phyloP scores from a whole-genome alignment of 2,797 vertebrate species.

The Taeniopygia guttata region DNA sequence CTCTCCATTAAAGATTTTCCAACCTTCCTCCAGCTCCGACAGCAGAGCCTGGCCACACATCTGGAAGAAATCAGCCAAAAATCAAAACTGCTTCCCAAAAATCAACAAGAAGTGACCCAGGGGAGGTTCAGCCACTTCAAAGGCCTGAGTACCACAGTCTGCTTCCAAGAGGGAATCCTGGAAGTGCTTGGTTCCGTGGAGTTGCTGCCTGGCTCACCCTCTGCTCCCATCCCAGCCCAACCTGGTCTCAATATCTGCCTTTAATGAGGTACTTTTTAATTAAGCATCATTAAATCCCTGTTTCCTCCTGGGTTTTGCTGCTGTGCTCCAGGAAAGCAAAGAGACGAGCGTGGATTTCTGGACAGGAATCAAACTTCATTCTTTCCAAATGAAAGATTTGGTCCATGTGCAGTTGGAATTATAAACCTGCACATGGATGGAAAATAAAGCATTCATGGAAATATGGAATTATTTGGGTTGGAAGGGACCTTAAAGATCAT shows the following conservation, averaged over 20 bases:
- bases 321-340: background rate
- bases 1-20: background rate
- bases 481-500: background rate
- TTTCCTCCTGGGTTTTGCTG: background rate
- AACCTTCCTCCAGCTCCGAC: fast-evolving
- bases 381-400: background rate
- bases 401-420: background rate
- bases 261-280: background rate
- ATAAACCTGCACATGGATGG: background rate
- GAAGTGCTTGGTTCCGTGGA: fast-evolving
- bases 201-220: fast-evolving
- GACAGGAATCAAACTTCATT: background rate
- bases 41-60: fast-evolving
- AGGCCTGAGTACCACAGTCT: background rate
- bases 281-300: background rate
- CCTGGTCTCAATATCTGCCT: background rate
- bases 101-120: background rate
- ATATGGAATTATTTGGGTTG: background rate
- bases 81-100: background rate
- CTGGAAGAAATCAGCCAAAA: background rate
- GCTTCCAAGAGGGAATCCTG: background rate
- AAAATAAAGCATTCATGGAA: background rate
- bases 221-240: background rate
- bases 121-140: background rate
- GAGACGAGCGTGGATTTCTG: fast-evolving